Evolutionary conservation across 2,797 vertebrate species (phyloP), one percentile per base, ranked within the genome.

Genomic region (Coccyzus lansbergi): DNA sequence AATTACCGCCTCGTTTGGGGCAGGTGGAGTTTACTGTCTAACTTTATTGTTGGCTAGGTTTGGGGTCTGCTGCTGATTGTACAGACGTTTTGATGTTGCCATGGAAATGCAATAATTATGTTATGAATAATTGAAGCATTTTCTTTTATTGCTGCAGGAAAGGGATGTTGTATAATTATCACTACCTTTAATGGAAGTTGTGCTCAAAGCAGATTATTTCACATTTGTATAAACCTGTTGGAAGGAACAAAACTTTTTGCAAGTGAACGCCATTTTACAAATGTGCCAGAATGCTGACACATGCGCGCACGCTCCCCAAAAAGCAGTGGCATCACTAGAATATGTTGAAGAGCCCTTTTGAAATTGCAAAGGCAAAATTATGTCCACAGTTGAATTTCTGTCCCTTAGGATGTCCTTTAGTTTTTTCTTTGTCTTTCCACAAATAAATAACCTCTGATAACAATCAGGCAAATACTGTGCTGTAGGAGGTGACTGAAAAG

Each of bases 31-130:
- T 0, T 84, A 20, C 67, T 33, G 46, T 69, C 58, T 38, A 64
- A 42, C 51, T 75, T 59, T 10, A 52, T 19, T 93, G 94, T 93
- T 79, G 91, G 59, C 72, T 88, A 53, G 59, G 56, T 77, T 75
- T 87, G 83, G 74, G 85, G 17, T 81, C 80, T 84, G 6, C 29
- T 52, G 79, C 74, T 87, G 76, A 31, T 72, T 38, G 79, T 86
- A 12, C 59, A 31, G 58, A 88, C 63, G 64, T 87, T 83, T 56
- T 86, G 62, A 60, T 85, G 94, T 97, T 97, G 80, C 90, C 81
- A 83, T 95, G 94, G 86, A 75, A 90, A 83, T 89, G 52, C 53
- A 93, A 40, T 88, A 88, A 94, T 91, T 93, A 72, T 7, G 28
- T 92, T 93, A 67, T 62, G 67, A 82, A 78, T 94, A 93, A 92